Evolutionary conservation across 2,888 invertebrate genomes (phyloP).

Genomic region (Heterodera filipjevi): DNA sequence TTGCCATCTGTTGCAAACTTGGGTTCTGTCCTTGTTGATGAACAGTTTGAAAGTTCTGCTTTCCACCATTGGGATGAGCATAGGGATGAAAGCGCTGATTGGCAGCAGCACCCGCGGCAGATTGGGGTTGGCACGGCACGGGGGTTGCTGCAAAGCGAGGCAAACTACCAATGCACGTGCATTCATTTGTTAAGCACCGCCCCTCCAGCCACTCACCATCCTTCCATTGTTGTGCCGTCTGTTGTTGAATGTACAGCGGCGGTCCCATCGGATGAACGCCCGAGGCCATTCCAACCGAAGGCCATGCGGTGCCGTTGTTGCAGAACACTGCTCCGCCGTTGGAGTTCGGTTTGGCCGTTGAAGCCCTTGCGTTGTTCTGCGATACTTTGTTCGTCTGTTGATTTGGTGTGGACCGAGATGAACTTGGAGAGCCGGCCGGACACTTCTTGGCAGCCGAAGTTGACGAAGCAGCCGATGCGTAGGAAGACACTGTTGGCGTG

Average conservation of each 20-base stretch:
- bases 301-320: not conserved
- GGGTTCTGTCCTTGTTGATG: not conserved
- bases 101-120: not conserved
- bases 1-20: slow-evolving; percentile 7
- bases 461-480: slow-evolving; percentile 3
- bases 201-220: not conserved
- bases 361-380: not conserved
- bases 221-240: not conserved
- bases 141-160: not conserved
- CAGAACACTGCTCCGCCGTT: slow-evolving; percentile 7
- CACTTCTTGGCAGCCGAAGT: slow-evolving; percentile 16
- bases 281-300: not conserved
- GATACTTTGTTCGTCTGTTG: not conserved
- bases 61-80: slow-evolving; percentile 13
- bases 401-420: slow-evolving; percentile 4
- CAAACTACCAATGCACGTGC: not conserved
- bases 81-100: slow-evolving; percentile 26
- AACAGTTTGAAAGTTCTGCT: not conserved
- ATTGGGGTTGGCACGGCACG: not conserved
- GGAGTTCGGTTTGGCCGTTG: not conserved
- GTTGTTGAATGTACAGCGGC: not conserved
- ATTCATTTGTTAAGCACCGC: not conserved
- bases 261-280: slow-evolving; percentile 5
- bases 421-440: slow-evolving; percentile 1
- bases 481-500: not conserved